These are phyloP conservation scores for Pollachius pollachius DNA, from an alignment of 2,113 vertebrate species.

Conservation along the genomic window DNA sequence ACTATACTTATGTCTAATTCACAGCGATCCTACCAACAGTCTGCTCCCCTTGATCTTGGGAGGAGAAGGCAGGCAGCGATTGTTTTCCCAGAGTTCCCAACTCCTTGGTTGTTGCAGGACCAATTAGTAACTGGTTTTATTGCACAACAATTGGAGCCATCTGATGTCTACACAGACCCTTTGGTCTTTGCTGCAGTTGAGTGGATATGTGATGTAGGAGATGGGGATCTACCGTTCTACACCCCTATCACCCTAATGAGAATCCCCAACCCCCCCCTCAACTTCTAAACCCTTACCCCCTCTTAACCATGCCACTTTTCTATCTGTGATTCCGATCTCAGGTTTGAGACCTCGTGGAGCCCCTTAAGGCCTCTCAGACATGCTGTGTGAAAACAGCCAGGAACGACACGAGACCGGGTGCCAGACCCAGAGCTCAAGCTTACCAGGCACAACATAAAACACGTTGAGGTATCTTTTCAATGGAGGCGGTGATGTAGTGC, in stretches of 20 bases:
- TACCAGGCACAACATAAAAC: conserved; percentile 45
- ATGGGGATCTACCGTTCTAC: too few relatives aligned
- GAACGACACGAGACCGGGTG: conserved; percentile 37
- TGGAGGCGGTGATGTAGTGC: conserved; percentile 30
- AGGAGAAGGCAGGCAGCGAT: conserved; percentile 15
- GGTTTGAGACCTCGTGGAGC: conserved; percentile 38
- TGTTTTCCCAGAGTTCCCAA: conserved; percentile 29
- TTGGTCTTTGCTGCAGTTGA: too few relatives aligned
- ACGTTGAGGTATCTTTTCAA: conserved; percentile 26
- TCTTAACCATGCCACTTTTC: not conserved
- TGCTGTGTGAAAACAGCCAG: conserved; percentile 42
- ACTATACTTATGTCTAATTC: conserved; percentile 64
- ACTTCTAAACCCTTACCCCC: conserved; percentile 9
- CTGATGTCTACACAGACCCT: too few relatives aligned
- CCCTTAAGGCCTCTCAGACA: conserved; percentile 21
- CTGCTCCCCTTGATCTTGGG: conserved; percentile 47
- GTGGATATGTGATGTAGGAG: too few relatives aligned
- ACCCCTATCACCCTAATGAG: too few relatives aligned
- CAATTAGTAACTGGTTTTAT: not conserved
- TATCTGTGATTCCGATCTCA: conserved; percentile 34
- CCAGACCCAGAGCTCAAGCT: conserved; percentile 38
- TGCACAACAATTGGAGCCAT: too few relatives aligned
- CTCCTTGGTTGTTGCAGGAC: conserved; percentile 24
- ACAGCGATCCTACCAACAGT: conserved; percentile 52
- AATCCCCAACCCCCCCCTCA: too few relatives aligned